phyloP scores from a whole-genome alignment of 1,140 invertebrate species.

The Sycophaga agraensis region DNA sequence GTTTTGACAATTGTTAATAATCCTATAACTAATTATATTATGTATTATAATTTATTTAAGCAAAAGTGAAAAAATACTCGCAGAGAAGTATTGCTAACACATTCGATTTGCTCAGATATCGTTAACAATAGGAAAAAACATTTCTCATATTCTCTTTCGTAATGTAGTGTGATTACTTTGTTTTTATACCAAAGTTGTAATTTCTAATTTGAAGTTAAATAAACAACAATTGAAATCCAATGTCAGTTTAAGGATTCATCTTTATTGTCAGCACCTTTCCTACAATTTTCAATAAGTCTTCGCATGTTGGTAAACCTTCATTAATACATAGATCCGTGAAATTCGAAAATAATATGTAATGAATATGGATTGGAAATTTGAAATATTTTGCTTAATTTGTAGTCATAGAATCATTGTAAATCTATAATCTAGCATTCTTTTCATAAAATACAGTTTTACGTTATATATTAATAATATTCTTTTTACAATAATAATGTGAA shows the following conservation, averaged over 20 bases:
- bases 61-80: slow-evolving; percentile 15
- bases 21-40: slow-evolving; percentile 20
- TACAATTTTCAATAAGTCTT: slow-evolving; percentile 16
- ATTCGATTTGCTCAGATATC: slow-evolving; percentile 17
- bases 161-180: slow-evolving; percentile 38
- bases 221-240: slow-evolving; percentile 40
- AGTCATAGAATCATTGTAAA: neutral
- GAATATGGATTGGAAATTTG: too few relatives aligned
- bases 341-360: neutral
- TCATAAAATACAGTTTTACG: slow-evolving; percentile 7
- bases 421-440: neutral
- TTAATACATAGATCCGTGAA: slow-evolving; percentile 3
- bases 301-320: slow-evolving; percentile 7
- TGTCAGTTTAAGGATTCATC: slow-evolving; percentile 19
- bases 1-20: slow-evolving; percentile 24
- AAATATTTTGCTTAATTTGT: slow-evolving; percentile 12
- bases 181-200: slow-evolving; percentile 57
- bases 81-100: slow-evolving; percentile 18
- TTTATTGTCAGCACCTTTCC: slow-evolving; percentile 28
- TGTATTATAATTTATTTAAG: slow-evolving; percentile 25
- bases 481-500: too few relatives aligned
- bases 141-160: slow-evolving; percentile 26
- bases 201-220: slow-evolving; percentile 54
- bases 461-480: too few relatives aligned
- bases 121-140: slow-evolving; percentile 19